Base-by-base conservation (phyloP, 2,797 vertebrate species). In the Champsocephalus gunnari region DNA sequence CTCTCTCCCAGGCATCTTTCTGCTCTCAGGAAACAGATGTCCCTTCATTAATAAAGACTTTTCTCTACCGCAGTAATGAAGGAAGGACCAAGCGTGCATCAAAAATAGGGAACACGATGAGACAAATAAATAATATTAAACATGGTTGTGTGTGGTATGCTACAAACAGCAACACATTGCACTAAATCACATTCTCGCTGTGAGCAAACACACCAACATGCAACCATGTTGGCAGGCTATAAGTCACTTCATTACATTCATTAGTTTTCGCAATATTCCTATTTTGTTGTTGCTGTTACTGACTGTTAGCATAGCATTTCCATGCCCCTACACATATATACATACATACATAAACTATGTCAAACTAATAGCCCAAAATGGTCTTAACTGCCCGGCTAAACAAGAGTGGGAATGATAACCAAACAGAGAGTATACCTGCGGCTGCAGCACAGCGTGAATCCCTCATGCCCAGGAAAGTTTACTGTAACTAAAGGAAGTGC, bases 1-100 rank as follows among this genome's bases (percentile, higher is more conserved):
- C 66, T 74, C 73, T 83, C 88, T 92, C 81, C 66, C 61, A 83
- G 90, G 91, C 90, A 89, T 89, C 86, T 85, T 92, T 87, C 79
- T 77, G 83, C 83, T 91, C 92, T 93, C 92, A 93, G 94, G 91
- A 92, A 94, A 93, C 92, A 93, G 92, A 93, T 93, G 93, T 91
- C 87, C 81, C 85, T 87, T 92, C 89, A 92, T 93, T 92, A 93
- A 89, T 91, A 88, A 91, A 90, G 90, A 85, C 83, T 81, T 38
- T 86, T 71, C 65, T 85, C 82, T 75, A 73, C 66, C 73, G 73
- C 75, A 71, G 74, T 87, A 86, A 88, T 82, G 70, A 86, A 87
- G 79, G 64, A 84, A 74, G 59, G 75, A 84, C 71, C 54, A 59
- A 67, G 62, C 1, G 0, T 10, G 71, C 75, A 69, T 43, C 68